These are phyloP conservation scores for Hypsibius dujardini DNA, from an alignment of 1,140 invertebrate species.

Conservation along the genomic window DNA sequence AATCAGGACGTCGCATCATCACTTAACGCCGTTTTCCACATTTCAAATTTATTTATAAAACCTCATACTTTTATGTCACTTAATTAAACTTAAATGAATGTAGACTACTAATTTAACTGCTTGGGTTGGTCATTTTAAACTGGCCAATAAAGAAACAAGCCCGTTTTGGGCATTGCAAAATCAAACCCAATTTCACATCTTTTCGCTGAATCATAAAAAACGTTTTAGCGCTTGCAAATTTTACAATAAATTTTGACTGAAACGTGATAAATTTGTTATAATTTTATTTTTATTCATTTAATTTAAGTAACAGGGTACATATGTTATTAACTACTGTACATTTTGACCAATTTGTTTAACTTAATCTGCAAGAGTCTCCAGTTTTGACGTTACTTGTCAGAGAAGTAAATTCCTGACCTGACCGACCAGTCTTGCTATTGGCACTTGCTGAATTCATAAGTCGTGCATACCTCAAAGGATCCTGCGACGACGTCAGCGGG, in stretches of 20 bases:
- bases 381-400: not conserved
- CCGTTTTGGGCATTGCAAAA: too few species aligned
- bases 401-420: slow-evolving; percentile 12
- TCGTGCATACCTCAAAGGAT: slow-evolving; percentile 50
- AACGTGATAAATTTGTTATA: too few species aligned
- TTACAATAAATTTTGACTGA: too few species aligned
- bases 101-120: not conserved
- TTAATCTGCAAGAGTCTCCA: not conserved
- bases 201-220: too few species aligned
- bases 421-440: too few species aligned
- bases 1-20: slow-evolving; percentile 15
- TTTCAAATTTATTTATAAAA: slow-evolving; percentile 22
- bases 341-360: slow-evolving; percentile 16
- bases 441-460: too few species aligned
- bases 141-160: slow-evolving; percentile 8
- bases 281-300: slow-evolving; percentile 25
- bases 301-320: not conserved
- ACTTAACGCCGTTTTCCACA: slow-evolving; percentile 10
- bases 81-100: too few species aligned
- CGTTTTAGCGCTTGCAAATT: too few species aligned
- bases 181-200: too few species aligned
- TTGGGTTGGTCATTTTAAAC: slow-evolving; percentile 16
- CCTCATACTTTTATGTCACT: too few species aligned
- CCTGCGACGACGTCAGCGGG: slow-evolving; percentile 56
- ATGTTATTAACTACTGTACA: slow-evolving; percentile 18